Evolutionary conservation across 2,888 invertebrate genomes (phyloP).

Genomic region (Nephrotoma flavescens): DNA sequence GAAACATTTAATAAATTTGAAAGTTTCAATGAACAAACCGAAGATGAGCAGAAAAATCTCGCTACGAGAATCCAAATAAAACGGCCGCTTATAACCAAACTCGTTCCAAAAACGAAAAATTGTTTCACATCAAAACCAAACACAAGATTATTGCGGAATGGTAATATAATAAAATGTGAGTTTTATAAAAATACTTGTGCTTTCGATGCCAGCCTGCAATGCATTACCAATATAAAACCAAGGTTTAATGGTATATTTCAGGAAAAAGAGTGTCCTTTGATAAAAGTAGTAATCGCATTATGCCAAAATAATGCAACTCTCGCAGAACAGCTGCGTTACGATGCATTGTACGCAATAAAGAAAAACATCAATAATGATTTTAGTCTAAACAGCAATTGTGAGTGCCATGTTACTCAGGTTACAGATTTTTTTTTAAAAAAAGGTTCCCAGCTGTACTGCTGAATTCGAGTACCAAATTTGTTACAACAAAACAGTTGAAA

Average conservation of each 20-base stretch:
- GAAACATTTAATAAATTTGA: too few relatives aligned
- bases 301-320: neutral
- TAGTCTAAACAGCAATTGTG: neutral
- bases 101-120: too few relatives aligned
- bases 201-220: too few relatives aligned
- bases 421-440: neutral
- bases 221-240: too few relatives aligned
- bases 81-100: too few relatives aligned
- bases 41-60: neutral
- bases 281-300: neutral
- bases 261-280: neutral
- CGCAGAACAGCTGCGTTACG: neutral
- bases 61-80: neutral
- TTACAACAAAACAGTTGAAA: neutral
- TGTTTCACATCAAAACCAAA: too few relatives aligned
- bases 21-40: neutral
- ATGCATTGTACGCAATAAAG: too few relatives aligned
- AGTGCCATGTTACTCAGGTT: neutral
- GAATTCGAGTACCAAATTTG: neutral
- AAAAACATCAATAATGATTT: neutral
- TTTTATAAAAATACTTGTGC: too few relatives aligned
- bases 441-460: neutral
- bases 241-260: too few relatives aligned
- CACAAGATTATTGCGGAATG: too few relatives aligned
- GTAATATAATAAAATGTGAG: too few relatives aligned